phyloP scores from a whole-genome alignment of 1,140 invertebrate genomes.

The Drosophila trapezifrons region DNA sequence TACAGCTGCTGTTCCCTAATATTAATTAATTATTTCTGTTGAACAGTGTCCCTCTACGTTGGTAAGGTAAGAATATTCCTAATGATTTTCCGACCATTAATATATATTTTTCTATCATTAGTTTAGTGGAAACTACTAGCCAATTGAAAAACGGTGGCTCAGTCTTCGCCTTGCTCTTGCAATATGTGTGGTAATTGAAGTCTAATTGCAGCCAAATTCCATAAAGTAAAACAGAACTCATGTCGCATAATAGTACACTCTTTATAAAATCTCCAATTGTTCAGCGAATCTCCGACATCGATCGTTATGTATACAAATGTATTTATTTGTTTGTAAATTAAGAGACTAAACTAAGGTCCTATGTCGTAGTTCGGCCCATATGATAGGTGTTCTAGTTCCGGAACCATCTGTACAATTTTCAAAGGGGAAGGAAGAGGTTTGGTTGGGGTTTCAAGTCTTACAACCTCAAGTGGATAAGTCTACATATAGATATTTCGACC shows the following conservation, averaged over 20 bases:
- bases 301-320: conserved; percentile 30
- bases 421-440: conserved; percentile 2
- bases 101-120: conserved; percentile 47
- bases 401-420: conserved; percentile 41
- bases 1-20: conserved; percentile 19
- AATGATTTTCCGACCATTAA: conserved; percentile 16
- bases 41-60: conserved; percentile 27
- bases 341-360: conserved; percentile 11
- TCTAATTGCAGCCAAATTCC: conserved; percentile 25
- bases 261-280: conserved; percentile 14
- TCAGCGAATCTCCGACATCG: conserved; percentile 6
- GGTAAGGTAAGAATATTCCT: conserved; percentile 41
- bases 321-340: conserved; percentile 32
- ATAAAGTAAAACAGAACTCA: conserved; percentile 16
- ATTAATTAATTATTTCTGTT: conserved; percentile 28
- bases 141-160: conserved; percentile 48
- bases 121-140: conserved; percentile 44
- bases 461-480: conserved; percentile 58
- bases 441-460: conserved; percentile 38
- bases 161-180: conserved; percentile 57
- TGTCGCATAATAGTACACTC: conserved; percentile 1
- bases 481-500: conserved; percentile 47
- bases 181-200: conserved; percentile 50
- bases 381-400: conserved; percentile 18
- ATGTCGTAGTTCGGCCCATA: conserved; percentile 17